Conservation (phyloP, 2,888 invertebrate species). For the Caenorhabditis macrosperma region DNA sequence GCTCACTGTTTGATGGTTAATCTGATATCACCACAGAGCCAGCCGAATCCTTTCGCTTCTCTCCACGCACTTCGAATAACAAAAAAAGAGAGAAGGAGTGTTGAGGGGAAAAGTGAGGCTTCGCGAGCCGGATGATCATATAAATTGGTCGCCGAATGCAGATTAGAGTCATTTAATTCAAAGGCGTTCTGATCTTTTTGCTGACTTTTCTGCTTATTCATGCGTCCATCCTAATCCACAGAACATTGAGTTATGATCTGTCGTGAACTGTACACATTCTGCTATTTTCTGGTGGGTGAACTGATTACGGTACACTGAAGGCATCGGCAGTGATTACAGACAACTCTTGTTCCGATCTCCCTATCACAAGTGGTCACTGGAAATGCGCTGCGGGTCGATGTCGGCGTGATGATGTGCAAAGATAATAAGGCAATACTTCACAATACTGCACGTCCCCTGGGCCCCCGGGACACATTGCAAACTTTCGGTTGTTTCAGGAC, state of each 20-base stretch:
- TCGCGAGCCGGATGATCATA: slow-evolving; percentile 35
- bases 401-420: slow-evolving; percentile 62
- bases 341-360: not conserved
- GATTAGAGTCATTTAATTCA: slow-evolving; percentile 31
- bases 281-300: slow-evolving; percentile 12
- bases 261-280: not conserved
- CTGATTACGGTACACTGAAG: not conserved
- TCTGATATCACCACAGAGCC: slow-evolving; percentile 38
- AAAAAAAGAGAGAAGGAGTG: slow-evolving; percentile 15
- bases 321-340: not conserved
- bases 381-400: slow-evolving; percentile 45
- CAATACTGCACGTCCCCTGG: slow-evolving; percentile 37
- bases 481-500: slow-evolving; percentile 46
- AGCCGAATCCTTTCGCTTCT: slow-evolving; percentile 31
- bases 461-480: slow-evolving; percentile 10
- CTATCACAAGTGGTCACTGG: slow-evolving; percentile 26
- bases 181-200: slow-evolving; percentile 23
- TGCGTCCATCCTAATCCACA: slow-evolving; percentile 1
- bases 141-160: slow-evolving; percentile 30
- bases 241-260: not conserved
- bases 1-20: not conserved
- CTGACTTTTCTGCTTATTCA: not conserved
- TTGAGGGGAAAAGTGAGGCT: slow-evolving; percentile 8
- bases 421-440: slow-evolving; percentile 52
- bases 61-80: slow-evolving; percentile 44